Evolutionary conservation across 1,140 invertebrate genomes (phyloP), one percentile per base, ranked within the genome.

Genomic region (Penaeus chinensis): DNA sequence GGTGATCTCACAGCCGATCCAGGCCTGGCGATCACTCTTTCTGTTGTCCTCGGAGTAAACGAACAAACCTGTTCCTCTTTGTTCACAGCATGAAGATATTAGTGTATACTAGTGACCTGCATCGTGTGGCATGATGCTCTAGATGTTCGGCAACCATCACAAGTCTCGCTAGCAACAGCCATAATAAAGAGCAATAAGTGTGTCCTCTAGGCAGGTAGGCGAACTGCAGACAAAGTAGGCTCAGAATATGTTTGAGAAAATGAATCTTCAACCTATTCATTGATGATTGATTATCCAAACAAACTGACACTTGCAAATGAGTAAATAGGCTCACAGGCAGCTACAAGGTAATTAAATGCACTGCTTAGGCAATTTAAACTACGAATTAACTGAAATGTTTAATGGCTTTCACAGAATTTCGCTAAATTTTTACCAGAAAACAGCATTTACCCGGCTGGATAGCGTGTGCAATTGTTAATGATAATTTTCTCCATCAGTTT

Each of bases 161-260:
- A 79, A n/a, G 61, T n/a, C 61, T 79, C 54, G 77, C 77, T 79
- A 79, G 77, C 77, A 79, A 76, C 54, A 79, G 77, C 19, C 11
- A 79, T 78, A 20, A 54, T 54, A 78, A 54, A 78, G 16, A 54
- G 54, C 54, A 54, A 54, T 54, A 54, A 54, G 54, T 54, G 37
- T 78, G 77, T 79, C 77, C 54, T 61, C 77, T 79, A 79, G 47
- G n/a, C 77, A 79, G 16, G 47, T 79, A 79, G 77, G 77, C 77
- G 61, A 61, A 60, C 54, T 18, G n/a, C 37, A 20, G 37, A 77
- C 18, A 47, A 79, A 79, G 61, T 24, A 60, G 19, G n/a, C 24
- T 24, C 54, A 79, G 77, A 60, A 18, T 79, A 60, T 22, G 47
- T 79, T 24, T 79, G n/a, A 60, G 61, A 22, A 24, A 79, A 79